phyloP scores from a whole-genome alignment of 2,888 invertebrate genomes.

The Hirtodrosophila histrioides region DNA sequence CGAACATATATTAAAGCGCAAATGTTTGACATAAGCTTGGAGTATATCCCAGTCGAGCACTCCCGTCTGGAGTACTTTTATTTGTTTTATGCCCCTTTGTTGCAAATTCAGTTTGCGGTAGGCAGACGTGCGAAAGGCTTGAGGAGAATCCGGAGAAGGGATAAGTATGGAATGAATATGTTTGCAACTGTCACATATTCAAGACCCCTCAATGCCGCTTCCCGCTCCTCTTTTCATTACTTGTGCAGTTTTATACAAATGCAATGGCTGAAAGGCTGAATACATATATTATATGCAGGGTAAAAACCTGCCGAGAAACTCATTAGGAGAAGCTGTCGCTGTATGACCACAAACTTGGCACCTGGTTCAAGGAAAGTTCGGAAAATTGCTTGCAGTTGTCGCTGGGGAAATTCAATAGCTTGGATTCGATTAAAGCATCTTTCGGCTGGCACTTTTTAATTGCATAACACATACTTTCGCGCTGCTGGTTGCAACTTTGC shows the following conservation, averaged over 20 bases:
- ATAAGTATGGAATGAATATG: not conserved
- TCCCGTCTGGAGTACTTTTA: not conserved
- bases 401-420: conserved; percentile 43
- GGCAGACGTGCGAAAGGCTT: conserved; percentile 8
- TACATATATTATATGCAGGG: not conserved
- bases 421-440: conserved; percentile 51
- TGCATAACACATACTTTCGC: conserved; percentile 70
- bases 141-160: not conserved
- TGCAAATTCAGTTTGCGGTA: conserved; percentile 24
- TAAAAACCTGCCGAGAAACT: conserved; percentile 23
- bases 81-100: conserved; percentile 9
- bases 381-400: conserved; percentile 23
- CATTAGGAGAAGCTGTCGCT: conserved; percentile 33
- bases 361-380: conserved; percentile 1
- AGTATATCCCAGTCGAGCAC: too few relatives aligned
- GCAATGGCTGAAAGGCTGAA: not conserved
- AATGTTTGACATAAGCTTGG: too few relatives aligned
- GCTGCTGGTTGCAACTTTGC: conserved; percentile 56
- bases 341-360: conserved; percentile 14
- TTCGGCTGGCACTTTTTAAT: conserved; percentile 57
- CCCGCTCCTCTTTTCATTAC: not conserved
- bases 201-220: not conserved
- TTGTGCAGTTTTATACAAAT: not conserved
- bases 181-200: conserved; percentile 15
- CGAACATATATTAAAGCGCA: too few relatives aligned